These are phyloP conservation scores for Nansenia antarctica DNA, from an alignment of 2,113 vertebrate species.

Conservation along the genomic window DNA sequence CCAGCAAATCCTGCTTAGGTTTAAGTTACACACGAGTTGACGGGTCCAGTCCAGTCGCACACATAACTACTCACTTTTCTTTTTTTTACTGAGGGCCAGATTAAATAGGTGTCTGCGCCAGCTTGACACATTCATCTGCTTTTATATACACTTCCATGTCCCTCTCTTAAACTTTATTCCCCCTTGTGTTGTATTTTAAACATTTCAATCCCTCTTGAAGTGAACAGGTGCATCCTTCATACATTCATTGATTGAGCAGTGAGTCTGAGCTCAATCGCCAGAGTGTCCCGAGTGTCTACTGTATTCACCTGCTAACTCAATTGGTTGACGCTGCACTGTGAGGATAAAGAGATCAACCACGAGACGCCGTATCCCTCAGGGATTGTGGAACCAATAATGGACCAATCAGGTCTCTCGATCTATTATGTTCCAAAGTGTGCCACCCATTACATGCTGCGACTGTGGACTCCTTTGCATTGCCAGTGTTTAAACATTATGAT, in stretches of 20 bases:
- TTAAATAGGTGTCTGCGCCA: background rate
- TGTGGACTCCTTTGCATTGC: constrained; percentile 43
- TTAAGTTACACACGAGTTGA: constrained; percentile 35
- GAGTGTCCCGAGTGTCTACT: too few relatives aligned
- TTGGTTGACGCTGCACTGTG: too few relatives aligned
- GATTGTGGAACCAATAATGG: background rate
- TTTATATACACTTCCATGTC: too few relatives aligned
- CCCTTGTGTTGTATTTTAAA: too few relatives aligned
- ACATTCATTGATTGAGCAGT: too few relatives aligned
- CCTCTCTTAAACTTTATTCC: too few relatives aligned
- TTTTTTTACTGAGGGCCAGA: background rate
- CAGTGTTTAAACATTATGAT: constrained; percentile 50
- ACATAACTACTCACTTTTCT: constrained; percentile 24
- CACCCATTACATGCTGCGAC: constrained; percentile 38
- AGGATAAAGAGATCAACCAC: background rate
- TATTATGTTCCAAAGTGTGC: background rate
- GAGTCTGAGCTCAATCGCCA: too few relatives aligned
- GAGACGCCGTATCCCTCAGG: background rate
- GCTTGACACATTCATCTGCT: too few relatives aligned
- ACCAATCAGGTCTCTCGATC: background rate
- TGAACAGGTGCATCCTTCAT: too few relatives aligned
- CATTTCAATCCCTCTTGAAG: too few relatives aligned
- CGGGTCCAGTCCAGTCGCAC: constrained; percentile 48
- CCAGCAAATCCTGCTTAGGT: constrained; percentile 36
- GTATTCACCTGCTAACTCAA: background rate